Evolutionary conservation across 1,140 invertebrate genomes (phyloP).

Genomic region (Atta colombica): DNA sequence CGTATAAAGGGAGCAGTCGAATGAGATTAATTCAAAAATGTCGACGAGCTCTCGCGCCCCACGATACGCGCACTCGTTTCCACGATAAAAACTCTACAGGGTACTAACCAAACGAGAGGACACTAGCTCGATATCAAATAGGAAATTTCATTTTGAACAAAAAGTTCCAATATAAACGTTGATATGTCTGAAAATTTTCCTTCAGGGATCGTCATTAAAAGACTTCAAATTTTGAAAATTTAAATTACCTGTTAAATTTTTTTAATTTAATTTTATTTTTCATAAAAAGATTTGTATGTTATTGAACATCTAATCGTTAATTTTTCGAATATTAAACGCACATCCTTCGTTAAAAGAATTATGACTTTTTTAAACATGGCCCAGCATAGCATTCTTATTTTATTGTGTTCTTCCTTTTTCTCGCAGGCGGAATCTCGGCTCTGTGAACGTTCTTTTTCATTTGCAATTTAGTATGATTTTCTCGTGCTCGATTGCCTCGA

Average conservation of each 20-base stretch:
- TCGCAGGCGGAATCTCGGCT: slow-evolving; percentile 12
- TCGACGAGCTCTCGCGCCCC: slow-evolving; percentile 72
- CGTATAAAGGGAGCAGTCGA: slow-evolving; percentile 81
- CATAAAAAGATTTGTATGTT: neutral
- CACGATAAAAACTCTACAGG: slow-evolving; percentile 40
- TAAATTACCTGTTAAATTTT: neutral
- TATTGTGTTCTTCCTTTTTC: neutral
- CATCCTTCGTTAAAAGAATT: neutral
- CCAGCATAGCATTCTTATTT: no score
- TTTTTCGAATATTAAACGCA: neutral
- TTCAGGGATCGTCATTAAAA: neutral
- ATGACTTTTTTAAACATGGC: neutral
- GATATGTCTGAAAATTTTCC: neutral
- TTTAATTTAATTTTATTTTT: neutral
- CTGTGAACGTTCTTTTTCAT: slow-evolving; percentile 11
- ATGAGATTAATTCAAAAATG: slow-evolving; percentile 82
- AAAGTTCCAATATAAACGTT: neutral
- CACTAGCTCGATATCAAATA: neutral
- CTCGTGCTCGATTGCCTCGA: slow-evolving; percentile 66
- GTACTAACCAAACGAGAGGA: slow-evolving; percentile 40
- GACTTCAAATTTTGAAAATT: no score
- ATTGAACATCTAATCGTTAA: neutral
- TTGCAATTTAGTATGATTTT: slow-evolving; percentile 57
- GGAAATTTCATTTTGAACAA: slow-evolving; percentile 34
- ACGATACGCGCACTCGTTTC: slow-evolving; percentile 59